A percentile compares a stretch with the other conserved stretches of the same genome.
These are phyloP conservation scores for Montifringilla adamsi DNA, from an alignment of 2,113 vertebrate genomes.

Conservation along the genomic window DNA sequence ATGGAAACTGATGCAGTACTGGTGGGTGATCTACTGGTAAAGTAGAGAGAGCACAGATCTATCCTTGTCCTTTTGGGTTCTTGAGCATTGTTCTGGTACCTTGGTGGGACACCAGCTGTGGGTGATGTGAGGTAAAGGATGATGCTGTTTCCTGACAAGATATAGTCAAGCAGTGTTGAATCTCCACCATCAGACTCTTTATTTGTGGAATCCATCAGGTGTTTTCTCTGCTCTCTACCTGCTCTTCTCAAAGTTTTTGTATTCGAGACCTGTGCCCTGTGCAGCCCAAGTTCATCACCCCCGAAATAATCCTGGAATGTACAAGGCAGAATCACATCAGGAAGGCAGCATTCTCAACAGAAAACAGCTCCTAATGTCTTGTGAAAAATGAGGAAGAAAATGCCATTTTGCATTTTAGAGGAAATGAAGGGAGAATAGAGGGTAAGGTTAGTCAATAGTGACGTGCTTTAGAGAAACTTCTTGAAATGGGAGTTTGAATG, in stretches of 20 bases:
- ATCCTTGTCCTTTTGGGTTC: accelerated
- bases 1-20: neutral
- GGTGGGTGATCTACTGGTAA: neutral
- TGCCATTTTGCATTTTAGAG: neutral
- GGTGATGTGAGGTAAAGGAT: neutral
- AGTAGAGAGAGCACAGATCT: neutral
- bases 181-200: neutral
- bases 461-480: neutral
- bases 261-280: neutral
- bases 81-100: neutral
- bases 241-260: neutral
- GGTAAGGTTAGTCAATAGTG: neutral
- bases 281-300: neutral
- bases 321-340: neutral
- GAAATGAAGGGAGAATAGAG: neutral
- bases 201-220: neutral
- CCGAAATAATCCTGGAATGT: neutral
- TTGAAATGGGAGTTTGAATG: neutral
- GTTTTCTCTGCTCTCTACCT: neutral
- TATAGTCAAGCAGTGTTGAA: neutral
- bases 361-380: neutral
- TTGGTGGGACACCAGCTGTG: accelerated
- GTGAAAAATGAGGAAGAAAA: neutral
- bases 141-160: neutral
- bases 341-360: neutral